A percentile compares a stretch with the other conserved stretches of the same genome.
phyloP scores from a whole-genome alignment of 1,140 invertebrate genomes.

The Drosophila kurseongensis region DNA sequence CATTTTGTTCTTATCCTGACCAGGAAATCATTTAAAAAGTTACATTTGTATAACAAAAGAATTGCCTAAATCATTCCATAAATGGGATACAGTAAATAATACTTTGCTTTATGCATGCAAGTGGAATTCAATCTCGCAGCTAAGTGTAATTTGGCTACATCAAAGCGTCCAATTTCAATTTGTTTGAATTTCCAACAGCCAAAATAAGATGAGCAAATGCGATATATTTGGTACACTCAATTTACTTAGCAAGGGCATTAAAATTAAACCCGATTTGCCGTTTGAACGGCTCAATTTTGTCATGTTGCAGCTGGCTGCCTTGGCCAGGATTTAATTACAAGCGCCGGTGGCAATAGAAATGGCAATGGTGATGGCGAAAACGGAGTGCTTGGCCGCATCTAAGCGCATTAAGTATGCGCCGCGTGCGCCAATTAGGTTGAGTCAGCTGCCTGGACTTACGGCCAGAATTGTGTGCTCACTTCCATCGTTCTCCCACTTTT shows the following conservation, averaged over 20 bases:
- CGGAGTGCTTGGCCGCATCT: conserved; percentile 52
- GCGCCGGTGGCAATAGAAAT: conserved; percentile 33
- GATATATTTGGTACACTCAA: conserved; percentile 47
- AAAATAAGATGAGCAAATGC: conserved; percentile 36
- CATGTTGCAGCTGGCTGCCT: conserved; percentile 39
- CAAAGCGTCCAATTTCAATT: conserved; percentile 16
- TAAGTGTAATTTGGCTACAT: background rate
- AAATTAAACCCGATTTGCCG: conserved; percentile 47
- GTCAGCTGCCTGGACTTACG: conserved; percentile 55
- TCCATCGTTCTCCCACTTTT: conserved; percentile 30
- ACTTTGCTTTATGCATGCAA: background rate
- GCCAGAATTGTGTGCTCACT: conserved; percentile 33
- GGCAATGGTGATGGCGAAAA: conserved; percentile 25
- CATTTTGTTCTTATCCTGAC: too few relatives aligned
- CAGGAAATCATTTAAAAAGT: too few relatives aligned
- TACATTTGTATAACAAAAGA: too few relatives aligned
- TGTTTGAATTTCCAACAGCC: conserved; percentile 6
- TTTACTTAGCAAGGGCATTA: conserved; percentile 53
- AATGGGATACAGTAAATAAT: too few relatives aligned
- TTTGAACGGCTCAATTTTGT: conserved; percentile 39
- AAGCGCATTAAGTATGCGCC: conserved; percentile 81
- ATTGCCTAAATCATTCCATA: too few relatives aligned
- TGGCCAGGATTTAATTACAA: conserved; percentile 70
- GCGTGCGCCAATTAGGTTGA: conserved; percentile 78
- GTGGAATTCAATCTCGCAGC: too few relatives aligned